A percentile compares a stretch with the other conserved stretches of the same genome.
phyloP scores from a whole-genome alignment of 2,113 vertebrate genomes.

The Chaenogobius annularis region DNA sequence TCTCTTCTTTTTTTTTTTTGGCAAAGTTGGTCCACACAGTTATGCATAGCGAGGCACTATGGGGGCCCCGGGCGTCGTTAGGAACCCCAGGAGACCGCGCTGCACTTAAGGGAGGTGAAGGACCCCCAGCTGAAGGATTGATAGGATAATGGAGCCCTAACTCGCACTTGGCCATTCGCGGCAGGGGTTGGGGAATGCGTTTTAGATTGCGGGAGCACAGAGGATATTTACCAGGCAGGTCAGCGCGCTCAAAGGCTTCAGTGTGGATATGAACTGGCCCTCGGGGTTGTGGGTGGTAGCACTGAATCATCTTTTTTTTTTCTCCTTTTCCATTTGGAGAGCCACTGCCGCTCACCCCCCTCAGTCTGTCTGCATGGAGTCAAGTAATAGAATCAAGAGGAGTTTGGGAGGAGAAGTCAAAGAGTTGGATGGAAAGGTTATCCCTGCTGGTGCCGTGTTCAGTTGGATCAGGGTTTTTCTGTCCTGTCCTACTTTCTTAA shows the following conservation, averaged over 20 bases:
- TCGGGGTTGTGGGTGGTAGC: constrained; percentile 1
- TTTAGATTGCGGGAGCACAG: constrained; percentile 8
- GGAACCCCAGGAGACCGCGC: constrained; percentile 20
- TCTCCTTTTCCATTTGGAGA: neutral
- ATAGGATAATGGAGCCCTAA: constrained; percentile 53
- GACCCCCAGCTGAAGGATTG: constrained; percentile 39
- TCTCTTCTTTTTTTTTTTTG: neutral
- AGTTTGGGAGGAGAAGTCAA: neutral
- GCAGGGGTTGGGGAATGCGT: constrained; percentile 23
- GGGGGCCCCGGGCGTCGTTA: constrained; percentile 11
- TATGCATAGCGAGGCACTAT: neutral
- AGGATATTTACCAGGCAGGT: constrained; percentile 12
- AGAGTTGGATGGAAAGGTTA: neutral
- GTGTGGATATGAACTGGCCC: constrained; percentile 3
- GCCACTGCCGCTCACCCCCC: constrained; percentile 5
- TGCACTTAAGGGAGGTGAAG: constrained; percentile 27
- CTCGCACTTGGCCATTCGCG: constrained; percentile 24
- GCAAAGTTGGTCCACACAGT: neutral
- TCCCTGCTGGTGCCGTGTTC: neutral
- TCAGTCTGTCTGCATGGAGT: neutral
- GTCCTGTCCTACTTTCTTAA: neutral
- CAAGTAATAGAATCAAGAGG: neutral
- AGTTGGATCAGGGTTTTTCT: neutral
- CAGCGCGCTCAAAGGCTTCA: neutral
- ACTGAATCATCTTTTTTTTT: constrained; percentile 11